These are phyloP conservation scores for Conus betulinus DNA, from an alignment of 1,140 invertebrate species.

Conservation along the genomic window DNA sequence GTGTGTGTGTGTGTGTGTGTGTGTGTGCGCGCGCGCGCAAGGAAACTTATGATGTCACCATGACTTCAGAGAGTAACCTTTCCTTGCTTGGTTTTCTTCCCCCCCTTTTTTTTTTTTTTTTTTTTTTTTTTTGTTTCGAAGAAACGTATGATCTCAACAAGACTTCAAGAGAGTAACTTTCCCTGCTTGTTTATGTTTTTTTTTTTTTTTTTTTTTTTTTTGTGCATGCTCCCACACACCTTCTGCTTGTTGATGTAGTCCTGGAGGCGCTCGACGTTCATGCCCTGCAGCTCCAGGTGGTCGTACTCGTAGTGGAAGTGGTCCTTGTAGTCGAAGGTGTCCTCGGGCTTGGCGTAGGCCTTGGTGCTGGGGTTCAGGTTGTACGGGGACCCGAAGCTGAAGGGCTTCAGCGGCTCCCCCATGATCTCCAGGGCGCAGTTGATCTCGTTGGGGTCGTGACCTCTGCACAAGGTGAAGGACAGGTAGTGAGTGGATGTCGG, in stretches of 20 bases:
- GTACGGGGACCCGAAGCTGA: slow-evolving; percentile 53
- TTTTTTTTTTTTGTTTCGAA: too few species aligned
- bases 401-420: slow-evolving; percentile 51
- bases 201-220: too few species aligned
- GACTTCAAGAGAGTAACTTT: too few species aligned
- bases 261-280: slow-evolving; percentile 38
- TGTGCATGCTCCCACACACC: slow-evolving; percentile 8
- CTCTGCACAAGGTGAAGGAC: slow-evolving; percentile 17
- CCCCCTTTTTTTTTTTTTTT: too few species aligned
- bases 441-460: slow-evolving; percentile 39
- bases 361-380: slow-evolving; percentile 49
- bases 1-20: too few species aligned
- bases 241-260: slow-evolving; percentile 42
- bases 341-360: slow-evolving; percentile 43
- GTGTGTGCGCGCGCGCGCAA: too few species aligned
- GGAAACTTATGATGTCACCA: too few species aligned
- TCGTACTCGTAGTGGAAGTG: slow-evolving; percentile 54
- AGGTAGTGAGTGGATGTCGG: too few species aligned
- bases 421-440: slow-evolving; percentile 53
- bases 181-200: too few species aligned
- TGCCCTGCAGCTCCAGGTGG: slow-evolving; percentile 45
- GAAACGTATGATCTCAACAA: too few species aligned
- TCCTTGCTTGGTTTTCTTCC: too few species aligned
- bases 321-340: slow-evolving; percentile 46
- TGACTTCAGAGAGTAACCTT: too few species aligned